Base-by-base conservation (phyloP, 2,797 vertebrate genomes). In the Helostoma temminkii region DNA sequence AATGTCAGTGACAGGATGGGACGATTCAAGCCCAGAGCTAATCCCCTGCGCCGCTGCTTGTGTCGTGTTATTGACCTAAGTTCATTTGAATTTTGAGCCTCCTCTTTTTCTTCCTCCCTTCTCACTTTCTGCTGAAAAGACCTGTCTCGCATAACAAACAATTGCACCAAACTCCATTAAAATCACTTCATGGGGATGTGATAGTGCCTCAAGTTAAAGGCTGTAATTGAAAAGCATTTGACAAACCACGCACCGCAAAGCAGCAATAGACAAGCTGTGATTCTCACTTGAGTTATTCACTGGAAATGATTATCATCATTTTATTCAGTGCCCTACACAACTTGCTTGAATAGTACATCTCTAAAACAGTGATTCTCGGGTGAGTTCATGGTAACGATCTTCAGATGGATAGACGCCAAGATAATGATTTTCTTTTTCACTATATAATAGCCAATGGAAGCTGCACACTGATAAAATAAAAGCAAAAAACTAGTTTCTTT, bases 181-280 rank as follows among this genome's bases (percentile, higher is more conserved):
- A 92, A 90, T 87, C 88, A 82, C 82, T 91, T 91, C 86, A 88
- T 78, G 82, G 86, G 78, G 83, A 91, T 79, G 86, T 71, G 86
- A 87, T 91, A 80, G 80, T 71, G 86, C 88, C 87, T 86, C 75
- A 88, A 92, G 91, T 92, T 89, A 91, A 84, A 91, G 84, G 77
- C 85, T 90, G 82, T 89, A 89, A 92, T 88, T 89, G 88, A 92
- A 92, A 92, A 82, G 73, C 88, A 86, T 92, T 92, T 91, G 88
- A 92, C 90, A 89, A 89, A 92, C 77, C 84, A 71, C 63, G 74
- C 77, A 81, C 82, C 72, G 67, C 82, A 85, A 85, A 89, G 83
- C 50, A 65, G 86, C 84, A 89, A 83, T 69, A 89, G 91, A 87
- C 89, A 87, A 90, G 90, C 88, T 85, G 83, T 74, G 89, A 90